Conservation (phyloP, 2,888 invertebrate species). For the Balanococcus diminutus region DNA sequence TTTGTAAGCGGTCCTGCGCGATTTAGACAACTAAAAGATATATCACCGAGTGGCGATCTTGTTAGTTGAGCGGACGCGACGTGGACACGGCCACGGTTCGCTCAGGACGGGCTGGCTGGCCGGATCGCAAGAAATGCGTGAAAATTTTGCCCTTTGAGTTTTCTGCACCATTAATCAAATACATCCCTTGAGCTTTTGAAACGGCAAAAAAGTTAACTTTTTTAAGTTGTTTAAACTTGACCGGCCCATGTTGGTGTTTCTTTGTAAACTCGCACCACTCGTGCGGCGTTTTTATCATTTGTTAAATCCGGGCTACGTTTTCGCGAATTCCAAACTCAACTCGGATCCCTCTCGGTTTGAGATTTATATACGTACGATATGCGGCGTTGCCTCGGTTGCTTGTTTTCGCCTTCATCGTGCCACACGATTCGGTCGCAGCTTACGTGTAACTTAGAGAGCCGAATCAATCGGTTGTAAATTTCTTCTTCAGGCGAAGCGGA, state of each 20-base stretch:
- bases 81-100: background rate
- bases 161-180: conserved; percentile 50
- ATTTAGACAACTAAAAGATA: conserved; percentile 32
- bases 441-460: background rate
- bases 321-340: background rate
- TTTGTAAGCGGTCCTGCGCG: background rate
- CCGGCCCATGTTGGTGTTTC: conserved; percentile 32
- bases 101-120: background rate
- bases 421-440: background rate
- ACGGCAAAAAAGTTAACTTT: conserved; percentile 35
- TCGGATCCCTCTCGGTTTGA: background rate
- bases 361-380: background rate
- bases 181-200: conserved; percentile 44
- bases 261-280: background rate
- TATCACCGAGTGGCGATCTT: conserved; percentile 22
- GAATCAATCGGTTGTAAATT: conserved; percentile 22
- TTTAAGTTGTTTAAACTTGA: conserved; percentile 34
- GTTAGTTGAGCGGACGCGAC: background rate
- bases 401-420: background rate
- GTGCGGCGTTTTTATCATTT: conserved; percentile 9
- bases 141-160: conserved; percentile 40
- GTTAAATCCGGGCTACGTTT: conserved; percentile 12
- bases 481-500: too few relatives aligned
- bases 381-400: too few relatives aligned
- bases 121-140: conserved; percentile 9